Base-by-base conservation (phyloP, 2,113 vertebrate genomes). In the Chamaetylas fuelleborni region DNA sequence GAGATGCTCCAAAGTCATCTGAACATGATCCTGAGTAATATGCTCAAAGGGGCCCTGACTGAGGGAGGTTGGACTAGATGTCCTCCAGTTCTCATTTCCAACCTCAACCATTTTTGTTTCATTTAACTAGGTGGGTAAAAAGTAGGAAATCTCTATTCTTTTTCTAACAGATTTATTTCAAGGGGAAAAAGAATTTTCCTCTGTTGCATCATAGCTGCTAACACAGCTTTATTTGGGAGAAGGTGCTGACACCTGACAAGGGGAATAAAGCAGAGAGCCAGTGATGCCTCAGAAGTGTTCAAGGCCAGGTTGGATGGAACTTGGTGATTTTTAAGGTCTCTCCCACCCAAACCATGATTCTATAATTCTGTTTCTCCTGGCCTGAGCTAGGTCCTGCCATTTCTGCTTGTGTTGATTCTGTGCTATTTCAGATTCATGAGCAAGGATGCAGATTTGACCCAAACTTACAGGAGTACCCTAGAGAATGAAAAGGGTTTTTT, bases 1-100 rank as follows among this genome's bases (percentile, higher is more conserved):
- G n/a, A 54, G 14, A 34, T 47, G 40, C 8, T 40, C 29, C 42
- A n/a, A 51, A 61, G 5, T 17, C 22, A 12, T 26, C 61, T 40
- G 25, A 53, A 54, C 40, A 11, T 2, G 3, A 31, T 61, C 29
- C 20, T 61, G 40, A 54, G 9, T 31, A 31, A 26, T 14, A 8
- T 1, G 0, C 6, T 69, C 25, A 5, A 20, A 53, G 29, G 19
- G 40, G 66, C n/a, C 7, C 29, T 31, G 20, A 9, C 0, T 12
- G 47, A 61, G n/a, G 40, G 9, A 12, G 5, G 11, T 29, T 60
- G 29, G 57, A 51, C 33, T 29, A 29, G 8, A 28, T n/a, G 11
- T 14, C 60, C 45, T 45, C 11, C 53, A 67, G 28, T 13, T 45
- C 24, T 31, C 29, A 40, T 33, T 81, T 76, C 17, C 47, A 76